phyloP scores from a whole-genome alignment of 2,113 vertebrate species.

The Camelus dromedarius region DNA sequence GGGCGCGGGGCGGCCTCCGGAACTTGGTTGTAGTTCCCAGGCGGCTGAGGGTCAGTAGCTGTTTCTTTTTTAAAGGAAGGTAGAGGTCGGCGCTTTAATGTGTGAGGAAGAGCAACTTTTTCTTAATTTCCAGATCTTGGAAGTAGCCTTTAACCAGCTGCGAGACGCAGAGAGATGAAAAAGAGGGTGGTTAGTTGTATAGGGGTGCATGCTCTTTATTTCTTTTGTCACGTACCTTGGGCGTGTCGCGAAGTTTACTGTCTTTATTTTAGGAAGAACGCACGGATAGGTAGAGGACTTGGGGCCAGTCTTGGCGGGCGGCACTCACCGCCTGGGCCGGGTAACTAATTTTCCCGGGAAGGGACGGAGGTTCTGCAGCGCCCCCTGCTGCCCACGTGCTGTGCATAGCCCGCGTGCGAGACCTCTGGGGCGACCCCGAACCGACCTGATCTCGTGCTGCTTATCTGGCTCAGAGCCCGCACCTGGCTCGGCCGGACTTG shows the following conservation, averaged over 20 bases:
- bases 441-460: too few relatives aligned
- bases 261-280: not conserved
- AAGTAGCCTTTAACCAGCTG: not conserved
- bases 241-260: not conserved
- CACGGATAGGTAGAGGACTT: not conserved
- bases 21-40: not conserved
- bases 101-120: conserved; percentile 17
- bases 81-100: not conserved
- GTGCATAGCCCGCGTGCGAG: not conserved
- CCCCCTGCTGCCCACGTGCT: conserved; percentile 55
- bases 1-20: not conserved
- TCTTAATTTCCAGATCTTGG: not conserved
- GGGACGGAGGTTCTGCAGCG: conserved; percentile 25
- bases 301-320: not conserved
- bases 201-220: not conserved
- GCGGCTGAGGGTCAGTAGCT: not conserved
- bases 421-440: not conserved
- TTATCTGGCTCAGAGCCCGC: fast-evolving
- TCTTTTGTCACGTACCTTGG: not conserved
- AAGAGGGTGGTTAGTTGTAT: not conserved
- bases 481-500: not conserved
- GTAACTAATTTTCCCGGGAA: not conserved
- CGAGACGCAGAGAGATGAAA: too few relatives aligned
- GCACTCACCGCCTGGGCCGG: fast-evolving
- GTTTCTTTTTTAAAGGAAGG: not conserved